Evolutionary conservation across 2,888 invertebrate species (phyloP).

Genomic region (Amitus sp.): DNA sequence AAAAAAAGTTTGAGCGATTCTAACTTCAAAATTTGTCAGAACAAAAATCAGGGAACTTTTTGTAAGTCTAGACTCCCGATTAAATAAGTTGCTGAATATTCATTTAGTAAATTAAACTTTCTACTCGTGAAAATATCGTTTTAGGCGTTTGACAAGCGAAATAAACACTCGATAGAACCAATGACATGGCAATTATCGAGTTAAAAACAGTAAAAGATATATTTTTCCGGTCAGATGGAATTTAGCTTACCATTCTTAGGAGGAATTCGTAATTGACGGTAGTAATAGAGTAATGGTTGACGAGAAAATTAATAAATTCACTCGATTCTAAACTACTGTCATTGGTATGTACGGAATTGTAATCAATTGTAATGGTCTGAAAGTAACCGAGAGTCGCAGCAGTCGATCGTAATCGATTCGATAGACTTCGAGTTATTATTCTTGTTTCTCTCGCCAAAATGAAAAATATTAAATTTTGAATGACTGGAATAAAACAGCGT

Average conservation of each 20-base stretch:
- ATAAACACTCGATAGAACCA: not conserved
- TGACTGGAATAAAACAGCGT: too few relatives aligned
- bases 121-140: too few relatives aligned
- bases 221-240: conserved; percentile 5
- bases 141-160: not conserved
- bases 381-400: not conserved
- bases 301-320: too few relatives aligned
- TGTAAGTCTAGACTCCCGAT: too few relatives aligned
- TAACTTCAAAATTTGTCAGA: conserved; percentile 3
- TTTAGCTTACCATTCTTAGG: conserved; percentile 28
- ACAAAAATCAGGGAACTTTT: too few relatives aligned
- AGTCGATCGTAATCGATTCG: too few relatives aligned
- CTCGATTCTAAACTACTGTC: conserved; percentile 29
- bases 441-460: too few relatives aligned
- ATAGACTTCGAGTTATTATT: too few relatives aligned
- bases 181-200: conserved; percentile 19
- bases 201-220: not conserved
- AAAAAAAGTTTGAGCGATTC: not conserved
- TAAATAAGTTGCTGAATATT: too few relatives aligned
- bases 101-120: too few relatives aligned
- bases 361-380: conserved; percentile 36
- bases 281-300: not conserved
- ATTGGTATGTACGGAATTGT: conserved; percentile 38
- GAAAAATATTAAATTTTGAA: too few relatives aligned
- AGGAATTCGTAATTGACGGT: not conserved